phyloP scores from a whole-genome alignment of 2,113 vertebrate genomes.

The Motacilla alba region DNA sequence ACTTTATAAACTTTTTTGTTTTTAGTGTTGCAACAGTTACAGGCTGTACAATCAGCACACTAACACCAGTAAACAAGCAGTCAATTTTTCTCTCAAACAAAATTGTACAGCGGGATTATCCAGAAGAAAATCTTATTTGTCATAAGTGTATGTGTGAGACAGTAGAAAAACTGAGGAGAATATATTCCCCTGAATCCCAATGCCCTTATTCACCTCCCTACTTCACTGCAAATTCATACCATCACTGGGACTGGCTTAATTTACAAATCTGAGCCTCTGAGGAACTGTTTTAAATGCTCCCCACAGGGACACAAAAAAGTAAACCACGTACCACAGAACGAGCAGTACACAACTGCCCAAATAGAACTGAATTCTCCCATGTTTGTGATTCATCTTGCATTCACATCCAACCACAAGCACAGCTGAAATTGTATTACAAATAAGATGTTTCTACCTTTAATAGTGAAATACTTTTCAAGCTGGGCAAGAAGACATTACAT shows the following conservation, averaged over 20 bases:
- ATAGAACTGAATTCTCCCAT: not conserved
- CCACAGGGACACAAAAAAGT: not conserved
- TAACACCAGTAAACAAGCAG: not conserved
- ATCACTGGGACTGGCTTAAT: not conserved
- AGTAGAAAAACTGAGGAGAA: not conserved
- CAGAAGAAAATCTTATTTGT: not conserved
- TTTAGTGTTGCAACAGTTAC: not conserved
- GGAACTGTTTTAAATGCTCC: not conserved
- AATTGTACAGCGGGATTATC: not conserved
- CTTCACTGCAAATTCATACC: not conserved
- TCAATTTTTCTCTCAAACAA: not conserved
- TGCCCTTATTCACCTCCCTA: not conserved
- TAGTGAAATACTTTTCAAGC: not conserved
- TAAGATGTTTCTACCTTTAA: not conserved
- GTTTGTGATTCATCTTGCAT: not conserved
- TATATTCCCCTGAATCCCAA: not conserved
- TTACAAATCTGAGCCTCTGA: not conserved
- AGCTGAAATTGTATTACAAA: not conserved
- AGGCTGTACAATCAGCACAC: not conserved
- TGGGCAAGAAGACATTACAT: not conserved
- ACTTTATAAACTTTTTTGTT: not conserved
- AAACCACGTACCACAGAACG: accelerated
- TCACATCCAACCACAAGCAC: not conserved
- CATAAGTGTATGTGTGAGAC: not conserved
- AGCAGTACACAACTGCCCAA: not conserved